Evolutionary conservation across 2,888 invertebrate species (phyloP), one percentile per base, ranked within the genome.

Genomic region (Digitonthophagus gazella): DNA sequence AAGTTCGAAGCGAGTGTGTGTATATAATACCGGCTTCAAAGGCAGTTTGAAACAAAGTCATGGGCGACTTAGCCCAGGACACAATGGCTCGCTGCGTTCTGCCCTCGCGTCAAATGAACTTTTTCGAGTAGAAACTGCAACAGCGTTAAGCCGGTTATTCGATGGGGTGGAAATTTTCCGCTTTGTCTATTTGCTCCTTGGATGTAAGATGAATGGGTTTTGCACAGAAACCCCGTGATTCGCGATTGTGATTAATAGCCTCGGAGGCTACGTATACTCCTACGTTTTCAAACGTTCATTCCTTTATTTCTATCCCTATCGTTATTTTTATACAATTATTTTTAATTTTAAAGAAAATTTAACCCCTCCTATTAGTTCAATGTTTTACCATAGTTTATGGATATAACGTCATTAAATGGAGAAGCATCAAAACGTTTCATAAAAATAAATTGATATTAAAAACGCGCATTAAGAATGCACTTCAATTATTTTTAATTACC

Each of bases 111-210:
- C 19, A 61, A 61, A 61, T 61, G 61, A 61, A 61, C 61, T 61
- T 61, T 61, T 61, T 61, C 19, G 18, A 61, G 61, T 61, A 61
- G 61, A 61, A 61, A 61, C 20, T 61, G 61, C 61, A 61, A 61
- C 61, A 18, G 20, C 19, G 61, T 61, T 61, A 61, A 61, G 61
- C 61, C 61, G 18, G 61, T 61, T 61, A 61, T 61, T 19, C 61
- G 20, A 61, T 61, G 61, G 20, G 20, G 20, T 20, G 61, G 61
- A 61, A 61, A 61, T 19, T 61, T 61, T 61, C 61, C 61, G 61
- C 28, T 44, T 44, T 44, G 28, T 44, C 28, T 44, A 44, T 44
- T 44, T 44, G 28, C 28, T 44, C 11, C 28, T 44, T 44, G 28
- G 28, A 44, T 44, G 28, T 44, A 44, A 44, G 28, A 44, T 44